Conservation (phyloP, 2,113 vertebrate genomes). For the Gnathonemus longibarbis region DNA sequence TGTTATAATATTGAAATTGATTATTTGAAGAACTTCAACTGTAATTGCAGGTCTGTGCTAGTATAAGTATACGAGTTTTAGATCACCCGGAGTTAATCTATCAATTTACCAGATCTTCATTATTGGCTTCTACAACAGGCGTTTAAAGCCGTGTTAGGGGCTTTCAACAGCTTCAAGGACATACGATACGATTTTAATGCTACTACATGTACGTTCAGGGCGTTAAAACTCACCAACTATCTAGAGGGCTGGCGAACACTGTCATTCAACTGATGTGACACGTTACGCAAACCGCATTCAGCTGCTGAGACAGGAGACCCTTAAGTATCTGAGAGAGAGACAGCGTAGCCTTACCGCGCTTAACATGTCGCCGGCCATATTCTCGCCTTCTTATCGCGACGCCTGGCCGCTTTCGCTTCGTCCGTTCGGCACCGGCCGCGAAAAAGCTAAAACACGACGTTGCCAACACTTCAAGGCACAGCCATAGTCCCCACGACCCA, state of each 20-base stretch:
- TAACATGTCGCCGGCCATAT: constrained; percentile 46
- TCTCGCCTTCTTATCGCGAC: neutral
- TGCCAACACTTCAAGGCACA: neutral
- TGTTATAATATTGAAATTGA: neutral
- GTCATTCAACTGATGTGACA: neutral
- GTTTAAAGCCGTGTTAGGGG: neutral
- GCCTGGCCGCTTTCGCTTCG: neutral
- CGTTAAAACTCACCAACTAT: neutral
- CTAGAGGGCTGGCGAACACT: neutral
- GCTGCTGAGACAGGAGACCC: neutral
- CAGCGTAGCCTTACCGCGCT: constrained; percentile 45
- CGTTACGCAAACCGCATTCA: neutral
- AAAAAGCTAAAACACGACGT: neutral
- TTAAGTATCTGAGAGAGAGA: neutral
- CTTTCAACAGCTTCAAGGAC: neutral
- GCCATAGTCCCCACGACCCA: neutral
- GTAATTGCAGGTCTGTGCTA: neutral
- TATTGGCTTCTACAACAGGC: neutral
- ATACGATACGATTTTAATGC: neutral
- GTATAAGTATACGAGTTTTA: neutral
- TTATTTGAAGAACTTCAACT: neutral
- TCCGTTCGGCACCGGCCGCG: neutral
- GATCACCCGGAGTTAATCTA: neutral
- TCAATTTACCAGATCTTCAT: neutral
- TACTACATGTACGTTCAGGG: neutral